Evolutionary conservation across 2,113 vertebrate genomes (phyloP).

Genomic region (Otis tarda): DNA sequence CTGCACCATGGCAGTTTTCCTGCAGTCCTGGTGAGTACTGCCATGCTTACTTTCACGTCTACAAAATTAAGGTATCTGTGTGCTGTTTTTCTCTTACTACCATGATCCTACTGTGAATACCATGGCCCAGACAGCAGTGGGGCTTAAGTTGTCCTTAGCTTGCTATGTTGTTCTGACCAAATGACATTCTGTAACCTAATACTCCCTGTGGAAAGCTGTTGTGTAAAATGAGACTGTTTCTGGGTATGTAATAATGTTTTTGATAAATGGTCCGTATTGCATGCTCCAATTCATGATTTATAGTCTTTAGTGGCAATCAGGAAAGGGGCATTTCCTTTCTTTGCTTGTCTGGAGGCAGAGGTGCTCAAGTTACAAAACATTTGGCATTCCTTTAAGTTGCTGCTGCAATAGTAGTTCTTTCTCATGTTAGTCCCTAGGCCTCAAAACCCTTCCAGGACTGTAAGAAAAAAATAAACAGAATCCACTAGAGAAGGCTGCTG

Average conservation of each 20-base stretch:
- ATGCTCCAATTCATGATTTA: neutral
- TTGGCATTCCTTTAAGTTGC: neutral
- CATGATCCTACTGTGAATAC: neutral
- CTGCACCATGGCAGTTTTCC: rapidly evolving
- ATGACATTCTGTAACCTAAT: neutral
- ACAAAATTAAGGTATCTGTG: neutral
- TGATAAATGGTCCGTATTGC: neutral
- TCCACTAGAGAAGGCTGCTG: neutral
- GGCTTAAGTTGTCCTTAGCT: neutral
- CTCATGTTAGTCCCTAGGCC: neutral
- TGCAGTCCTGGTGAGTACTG: neutral
- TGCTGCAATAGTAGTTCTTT: neutral
- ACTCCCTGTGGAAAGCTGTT: neutral
- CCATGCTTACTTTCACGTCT: neutral
- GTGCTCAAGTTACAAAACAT: neutral
- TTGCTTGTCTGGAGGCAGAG: neutral
- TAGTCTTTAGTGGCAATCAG: neutral
- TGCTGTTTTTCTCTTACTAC: neutral
- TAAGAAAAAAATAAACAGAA: neutral
- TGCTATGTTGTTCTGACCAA: neutral
- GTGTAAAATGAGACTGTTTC: neutral
- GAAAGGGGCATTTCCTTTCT: neutral
- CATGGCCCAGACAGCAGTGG: neutral
- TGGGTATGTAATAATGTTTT: neutral
- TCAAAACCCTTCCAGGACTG: neutral